These are phyloP conservation scores for Silurus glanis DNA, from an alignment of 2,113 vertebrate species.

Conservation along the genomic window DNA sequence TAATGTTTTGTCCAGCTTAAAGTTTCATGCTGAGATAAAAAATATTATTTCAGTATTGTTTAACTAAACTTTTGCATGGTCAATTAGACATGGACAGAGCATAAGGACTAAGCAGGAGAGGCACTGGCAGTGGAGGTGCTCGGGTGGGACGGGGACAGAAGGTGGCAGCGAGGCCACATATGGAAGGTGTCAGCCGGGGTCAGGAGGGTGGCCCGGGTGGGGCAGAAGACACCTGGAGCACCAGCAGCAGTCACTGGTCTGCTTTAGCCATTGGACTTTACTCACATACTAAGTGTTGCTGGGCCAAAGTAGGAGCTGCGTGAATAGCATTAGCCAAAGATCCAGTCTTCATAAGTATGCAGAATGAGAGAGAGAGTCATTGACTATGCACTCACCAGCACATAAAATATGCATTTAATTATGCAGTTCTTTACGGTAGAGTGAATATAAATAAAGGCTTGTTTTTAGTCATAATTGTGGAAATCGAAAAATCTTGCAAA, in stretches of 20 bases:
- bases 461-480: constrained; percentile 15
- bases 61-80: constrained; percentile 5
- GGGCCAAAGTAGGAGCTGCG: constrained; percentile 29
- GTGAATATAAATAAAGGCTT: constrained; percentile 42
- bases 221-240: constrained; percentile 65
- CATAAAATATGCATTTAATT: constrained; percentile 63
- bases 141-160: constrained; percentile 69
- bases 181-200: constrained; percentile 68
- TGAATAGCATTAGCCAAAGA: constrained; percentile 49
- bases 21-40: not conserved
- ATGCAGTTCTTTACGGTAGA: constrained; percentile 56
- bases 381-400: constrained; percentile 59
- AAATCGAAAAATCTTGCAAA: constrained; percentile 32
- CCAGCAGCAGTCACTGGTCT: constrained; percentile 56
- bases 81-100: constrained; percentile 10
- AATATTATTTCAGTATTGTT: not conserved
- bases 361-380: constrained; percentile 27
- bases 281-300: constrained; percentile 46
- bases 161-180: constrained; percentile 69
- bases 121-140: constrained; percentile 34
- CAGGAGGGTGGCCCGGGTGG: constrained; percentile 64
- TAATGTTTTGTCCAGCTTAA: not conserved
- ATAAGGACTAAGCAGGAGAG: not conserved
- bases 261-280: constrained; percentile 33
- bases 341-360: constrained; percentile 50